Evolutionary conservation across 2,113 vertebrate species (phyloP).

Genomic region (Nasalis larvatus): DNA sequence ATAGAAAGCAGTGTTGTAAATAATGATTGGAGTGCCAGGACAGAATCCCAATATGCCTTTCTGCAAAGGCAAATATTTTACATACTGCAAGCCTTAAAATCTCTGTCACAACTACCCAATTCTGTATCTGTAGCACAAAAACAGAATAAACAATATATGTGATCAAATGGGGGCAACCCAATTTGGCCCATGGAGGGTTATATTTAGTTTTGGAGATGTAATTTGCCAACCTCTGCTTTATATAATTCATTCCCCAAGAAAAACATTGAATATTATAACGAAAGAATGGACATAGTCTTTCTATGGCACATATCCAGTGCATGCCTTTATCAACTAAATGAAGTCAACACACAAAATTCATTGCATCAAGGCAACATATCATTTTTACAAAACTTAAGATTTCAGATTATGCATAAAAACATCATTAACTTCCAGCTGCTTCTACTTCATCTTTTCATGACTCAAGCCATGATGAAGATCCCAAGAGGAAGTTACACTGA

Average conservation of each 20-base stretch:
- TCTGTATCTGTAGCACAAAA: neutral
- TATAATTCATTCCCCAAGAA: neutral
- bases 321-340: neutral
- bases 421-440: neutral
- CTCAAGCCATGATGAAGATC: neutral
- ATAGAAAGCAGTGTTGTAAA: neutral
- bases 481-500: neutral
- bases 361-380: neutral
- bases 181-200: neutral
- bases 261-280: neutral
- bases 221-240: neutral
- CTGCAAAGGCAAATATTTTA: neutral
- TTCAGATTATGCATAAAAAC: neutral
- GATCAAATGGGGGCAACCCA: neutral
- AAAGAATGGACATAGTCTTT: neutral
- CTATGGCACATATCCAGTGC: neutral
- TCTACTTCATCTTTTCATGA: neutral
- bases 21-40: neutral
- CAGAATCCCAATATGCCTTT: neutral
- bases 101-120: neutral
- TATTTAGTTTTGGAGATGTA: neutral
- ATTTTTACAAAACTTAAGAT: neutral
- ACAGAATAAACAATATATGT: neutral
- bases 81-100: accelerated
- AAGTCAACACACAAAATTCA: conserved; percentile 35